phyloP scores from a whole-genome alignment of 2,888 invertebrate species.

The Lagria hirta region DNA sequence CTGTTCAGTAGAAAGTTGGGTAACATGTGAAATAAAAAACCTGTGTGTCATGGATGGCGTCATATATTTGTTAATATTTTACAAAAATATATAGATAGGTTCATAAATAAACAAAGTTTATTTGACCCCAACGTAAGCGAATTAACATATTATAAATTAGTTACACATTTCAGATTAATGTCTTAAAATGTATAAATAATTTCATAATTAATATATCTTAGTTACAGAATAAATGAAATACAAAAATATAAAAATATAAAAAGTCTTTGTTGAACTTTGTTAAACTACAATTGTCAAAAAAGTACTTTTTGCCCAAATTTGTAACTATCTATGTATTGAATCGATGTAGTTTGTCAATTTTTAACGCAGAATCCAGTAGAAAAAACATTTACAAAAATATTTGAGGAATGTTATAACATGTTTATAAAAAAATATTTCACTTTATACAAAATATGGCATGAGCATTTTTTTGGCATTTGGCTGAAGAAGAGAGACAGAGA shows the following conservation, averaged over 20 bases:
- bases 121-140: constrained; percentile 11
- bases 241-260: constrained; percentile 22
- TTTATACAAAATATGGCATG: constrained; percentile 26
- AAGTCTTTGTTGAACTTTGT: constrained; percentile 18
- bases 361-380: constrained; percentile 12
- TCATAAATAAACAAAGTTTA: constrained; percentile 13
- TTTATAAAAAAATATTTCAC: constrained; percentile 26
- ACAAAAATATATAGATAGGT: constrained; percentile 19
- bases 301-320: constrained; percentile 17
- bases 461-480: constrained; percentile 22
- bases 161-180: constrained; percentile 6
- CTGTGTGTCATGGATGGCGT: constrained; percentile 20
- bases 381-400: constrained; percentile 16
- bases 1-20: no score
- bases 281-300: constrained; percentile 5
- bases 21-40: constrained; percentile 10
- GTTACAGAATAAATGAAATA: constrained; percentile 17
- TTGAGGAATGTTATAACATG: constrained; percentile 17
- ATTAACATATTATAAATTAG: constrained; percentile 9
- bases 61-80: constrained; percentile 21
- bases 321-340: constrained; percentile 8
- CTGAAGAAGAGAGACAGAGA: constrained; percentile 16
- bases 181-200: constrained; percentile 13
- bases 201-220: constrained; percentile 5
- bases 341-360: constrained; percentile 6